Evolutionary conservation across 92 coral and sea anemone species (phyloP).

Genomic region (Phenganax marumi): DNA sequence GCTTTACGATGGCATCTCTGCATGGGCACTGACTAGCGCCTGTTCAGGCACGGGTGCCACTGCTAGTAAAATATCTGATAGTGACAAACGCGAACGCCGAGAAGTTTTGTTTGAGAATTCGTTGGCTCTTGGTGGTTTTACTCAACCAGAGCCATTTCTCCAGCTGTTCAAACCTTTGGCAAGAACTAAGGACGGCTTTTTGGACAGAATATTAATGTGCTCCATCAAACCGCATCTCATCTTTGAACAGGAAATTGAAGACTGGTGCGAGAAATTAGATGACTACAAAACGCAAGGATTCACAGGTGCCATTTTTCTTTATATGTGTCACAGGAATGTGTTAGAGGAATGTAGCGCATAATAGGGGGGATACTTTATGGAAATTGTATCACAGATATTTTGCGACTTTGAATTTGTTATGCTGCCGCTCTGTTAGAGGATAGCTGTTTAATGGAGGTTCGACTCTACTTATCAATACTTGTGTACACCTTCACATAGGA

Average conservation of each 20-base stretch:
- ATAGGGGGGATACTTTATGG: too few species aligned
- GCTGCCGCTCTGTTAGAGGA: too few species aligned
- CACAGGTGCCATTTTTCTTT: not conserved
- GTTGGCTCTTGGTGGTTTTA: conserved; percentile 6
- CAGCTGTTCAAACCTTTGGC: conserved; percentile 20
- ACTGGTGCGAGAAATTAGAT: conserved; percentile 11
- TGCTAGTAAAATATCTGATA: not conserved
- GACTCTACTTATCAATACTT: too few species aligned
- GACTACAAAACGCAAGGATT: not conserved
- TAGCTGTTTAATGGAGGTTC: too few species aligned
- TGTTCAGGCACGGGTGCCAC: not conserved
- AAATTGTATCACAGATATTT: too few species aligned
- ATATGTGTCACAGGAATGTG: too few species aligned
- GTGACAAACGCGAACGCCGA: not conserved
- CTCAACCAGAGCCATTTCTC: conserved; percentile 14
- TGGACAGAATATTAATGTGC: not conserved
- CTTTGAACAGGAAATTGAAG: not conserved
- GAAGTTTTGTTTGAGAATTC: not conserved
- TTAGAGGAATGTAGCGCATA: too few species aligned
- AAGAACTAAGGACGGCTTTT: conserved; percentile 1
- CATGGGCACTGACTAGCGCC: not conserved
- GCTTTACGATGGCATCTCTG: not conserved
- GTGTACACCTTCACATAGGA: too few species aligned
- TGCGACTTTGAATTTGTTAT: too few species aligned
- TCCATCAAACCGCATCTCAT: conserved; percentile 1